Percentiles rank a stretch among this genome's conserved stretches.
Evolutionary conservation across 2,888 invertebrate species (phyloP).

Genomic region (Drosophila meridiana): DNA sequence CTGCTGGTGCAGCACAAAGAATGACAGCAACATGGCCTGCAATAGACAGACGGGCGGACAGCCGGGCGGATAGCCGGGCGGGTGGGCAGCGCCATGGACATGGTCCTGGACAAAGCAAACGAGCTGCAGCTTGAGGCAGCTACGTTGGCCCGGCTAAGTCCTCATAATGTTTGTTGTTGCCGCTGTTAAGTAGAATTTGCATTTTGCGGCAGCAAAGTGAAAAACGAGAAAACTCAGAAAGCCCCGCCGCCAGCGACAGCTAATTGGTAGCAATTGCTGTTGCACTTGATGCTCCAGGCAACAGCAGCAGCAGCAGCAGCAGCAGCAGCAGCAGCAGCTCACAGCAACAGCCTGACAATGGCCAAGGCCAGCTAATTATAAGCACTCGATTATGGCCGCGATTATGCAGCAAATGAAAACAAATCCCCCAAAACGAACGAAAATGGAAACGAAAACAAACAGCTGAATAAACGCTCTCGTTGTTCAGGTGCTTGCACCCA

Average conservation of each 20-base stretch:
- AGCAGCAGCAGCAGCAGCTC: neutral
- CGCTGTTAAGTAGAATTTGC: conserved; percentile 50
- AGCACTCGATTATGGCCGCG: conserved; percentile 54
- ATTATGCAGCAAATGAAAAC: conserved; percentile 59
- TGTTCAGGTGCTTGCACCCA: conserved; percentile 73
- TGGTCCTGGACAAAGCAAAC: conserved; percentile 16
- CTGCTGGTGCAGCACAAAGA: conserved; percentile 47
- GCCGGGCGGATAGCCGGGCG: neutral
- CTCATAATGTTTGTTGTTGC: conserved; percentile 26
- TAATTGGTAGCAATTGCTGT: conserved; percentile 55
- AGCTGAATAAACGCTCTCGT: conserved; percentile 11
- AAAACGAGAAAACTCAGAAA: conserved; percentile 56
- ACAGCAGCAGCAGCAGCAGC: conserved; percentile 16
- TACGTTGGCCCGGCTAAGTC: conserved; percentile 33
- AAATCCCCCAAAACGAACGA: conserved; percentile 15
- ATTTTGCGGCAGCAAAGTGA: conserved; percentile 54
- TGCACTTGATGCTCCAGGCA: conserved; percentile 22
- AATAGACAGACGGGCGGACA: conserved; percentile 26
- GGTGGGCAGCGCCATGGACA: neutral
- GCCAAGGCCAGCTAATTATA: conserved; percentile 54
- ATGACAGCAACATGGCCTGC: conserved; percentile 51
- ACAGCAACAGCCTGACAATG: conserved; percentile 48
- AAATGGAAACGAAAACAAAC: conserved; percentile 13
- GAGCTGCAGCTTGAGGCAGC: conserved; percentile 31
- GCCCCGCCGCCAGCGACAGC: conserved; percentile 46